Percentiles rank a stretch among this genome's conserved stretches.
Conservation (phyloP, 2,797 vertebrate genomes). For the Capromys pilorides region DNA sequence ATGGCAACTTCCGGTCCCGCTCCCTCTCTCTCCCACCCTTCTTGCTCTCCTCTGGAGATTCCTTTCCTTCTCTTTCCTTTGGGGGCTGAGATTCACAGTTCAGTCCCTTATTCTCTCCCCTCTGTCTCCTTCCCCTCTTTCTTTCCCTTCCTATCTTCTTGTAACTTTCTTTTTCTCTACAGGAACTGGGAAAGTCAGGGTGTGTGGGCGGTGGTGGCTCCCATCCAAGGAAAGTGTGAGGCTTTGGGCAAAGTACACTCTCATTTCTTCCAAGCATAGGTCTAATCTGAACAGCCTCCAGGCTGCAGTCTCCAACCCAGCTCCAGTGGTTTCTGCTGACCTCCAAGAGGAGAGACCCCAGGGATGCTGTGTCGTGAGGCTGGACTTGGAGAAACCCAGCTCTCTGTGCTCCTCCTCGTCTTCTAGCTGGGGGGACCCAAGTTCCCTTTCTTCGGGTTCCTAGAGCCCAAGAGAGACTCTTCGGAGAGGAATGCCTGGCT, state of each 20-base stretch:
- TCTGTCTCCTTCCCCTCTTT: not conserved
- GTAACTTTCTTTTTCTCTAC: conserved; percentile 77
- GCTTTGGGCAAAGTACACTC: conserved; percentile 88
- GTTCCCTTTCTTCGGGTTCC: conserved; percentile 66
- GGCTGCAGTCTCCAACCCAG: conserved; percentile 83
- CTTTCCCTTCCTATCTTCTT: conserved; percentile 68
- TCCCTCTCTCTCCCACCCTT: not conserved
- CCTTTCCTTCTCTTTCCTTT: not conserved
- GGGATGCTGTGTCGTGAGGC: conserved; percentile 75
- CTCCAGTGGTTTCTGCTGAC: conserved; percentile 81
- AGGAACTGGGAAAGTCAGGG: conserved; percentile 86
- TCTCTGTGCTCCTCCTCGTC: conserved; percentile 79
- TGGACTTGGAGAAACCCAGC: conserved; percentile 82
- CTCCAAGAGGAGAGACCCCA: conserved; percentile 81
- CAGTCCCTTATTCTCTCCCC: not conserved
- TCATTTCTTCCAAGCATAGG: conserved; percentile 88
- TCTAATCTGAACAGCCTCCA: conserved; percentile 86
- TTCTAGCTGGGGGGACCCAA: conserved; percentile 75
- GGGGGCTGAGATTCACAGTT: not conserved
- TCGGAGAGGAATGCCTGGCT: conserved; percentile 77
- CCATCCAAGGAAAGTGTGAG: conserved; percentile 87
- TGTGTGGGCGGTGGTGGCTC: conserved; percentile 85
- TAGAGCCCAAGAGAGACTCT: conserved; percentile 75
- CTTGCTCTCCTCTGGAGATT: not conserved
- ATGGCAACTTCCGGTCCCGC: conserved; percentile 36